phyloP scores from a whole-genome alignment of 2,888 invertebrate genomes.

The Cetonia aurata region DNA sequence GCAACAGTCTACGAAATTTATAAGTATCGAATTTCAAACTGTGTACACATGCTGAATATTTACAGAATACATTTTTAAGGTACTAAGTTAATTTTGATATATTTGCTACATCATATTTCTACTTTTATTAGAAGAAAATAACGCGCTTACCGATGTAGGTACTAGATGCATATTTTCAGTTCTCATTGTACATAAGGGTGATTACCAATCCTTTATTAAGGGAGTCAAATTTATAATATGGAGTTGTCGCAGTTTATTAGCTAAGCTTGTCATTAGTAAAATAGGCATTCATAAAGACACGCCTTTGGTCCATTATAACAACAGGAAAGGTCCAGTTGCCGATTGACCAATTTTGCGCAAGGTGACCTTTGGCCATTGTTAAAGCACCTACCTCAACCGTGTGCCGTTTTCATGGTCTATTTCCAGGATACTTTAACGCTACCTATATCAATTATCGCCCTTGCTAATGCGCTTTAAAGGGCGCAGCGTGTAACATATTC shows the following conservation, averaged over 20 bases:
- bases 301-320: conserved; percentile 43
- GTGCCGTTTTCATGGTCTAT: conserved; percentile 40
- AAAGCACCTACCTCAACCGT: conserved; percentile 41
- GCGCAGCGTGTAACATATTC: neutral
- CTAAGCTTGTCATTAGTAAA: conserved; percentile 37
- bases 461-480: conserved; percentile 9
- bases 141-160: no score
- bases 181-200: neutral
- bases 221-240: conserved; percentile 19
- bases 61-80: no score
- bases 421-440: conserved; percentile 27
- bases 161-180: no score
- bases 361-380: conserved; percentile 44
- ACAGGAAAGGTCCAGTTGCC: conserved; percentile 48
- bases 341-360: conserved; percentile 49
- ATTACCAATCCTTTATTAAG: conserved; percentile 5
- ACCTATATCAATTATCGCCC: conserved; percentile 33
- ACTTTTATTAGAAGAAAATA: no score
- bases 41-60: no score
- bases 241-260: conserved; percentile 37
- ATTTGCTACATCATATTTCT: no score
- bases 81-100: no score
- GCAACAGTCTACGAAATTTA: no score
- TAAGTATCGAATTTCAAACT: no score
- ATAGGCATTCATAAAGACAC: conserved; percentile 38